Percentiles rank a stretch among this genome's conserved stretches.
phyloP scores from a whole-genome alignment of 2,113 vertebrate species.

The human (Homo sapiens) region DNA sequence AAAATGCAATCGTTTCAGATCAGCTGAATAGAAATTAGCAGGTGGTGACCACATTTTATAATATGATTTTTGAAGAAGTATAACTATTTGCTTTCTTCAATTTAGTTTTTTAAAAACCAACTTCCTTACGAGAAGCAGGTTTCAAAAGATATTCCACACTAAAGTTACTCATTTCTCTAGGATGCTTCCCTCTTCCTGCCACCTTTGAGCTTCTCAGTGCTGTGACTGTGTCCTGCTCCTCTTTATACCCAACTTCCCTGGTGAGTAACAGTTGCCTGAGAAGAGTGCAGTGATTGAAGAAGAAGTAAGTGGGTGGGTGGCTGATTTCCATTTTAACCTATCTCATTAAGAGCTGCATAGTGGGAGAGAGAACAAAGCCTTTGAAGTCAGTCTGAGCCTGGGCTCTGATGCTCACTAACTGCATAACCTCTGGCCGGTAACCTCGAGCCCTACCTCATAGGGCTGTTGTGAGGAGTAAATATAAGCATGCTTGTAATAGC shows the following conservation, averaged over 20 bases:
- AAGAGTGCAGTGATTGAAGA: background rate
- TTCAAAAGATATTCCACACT: background rate
- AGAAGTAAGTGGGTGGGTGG: background rate
- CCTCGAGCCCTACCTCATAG: background rate
- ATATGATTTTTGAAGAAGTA: background rate
- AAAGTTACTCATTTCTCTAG: background rate
- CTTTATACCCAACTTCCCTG: background rate
- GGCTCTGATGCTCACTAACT: background rate
- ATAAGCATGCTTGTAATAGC: background rate
- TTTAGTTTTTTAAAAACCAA: background rate
- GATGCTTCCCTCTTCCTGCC: background rate
- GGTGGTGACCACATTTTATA: background rate
- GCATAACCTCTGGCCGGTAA: background rate
- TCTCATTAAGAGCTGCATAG: background rate
- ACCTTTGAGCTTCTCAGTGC: background rate
- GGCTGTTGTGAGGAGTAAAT: background rate
- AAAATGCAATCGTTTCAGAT: background rate
- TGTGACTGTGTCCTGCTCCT: background rate
- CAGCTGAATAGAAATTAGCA: background rate
- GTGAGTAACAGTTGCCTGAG: background rate
- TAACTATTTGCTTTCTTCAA: background rate
- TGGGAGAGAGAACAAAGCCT: background rate
- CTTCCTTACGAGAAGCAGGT: background rate
- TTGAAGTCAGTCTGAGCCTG: background rate
- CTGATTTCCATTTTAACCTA: background rate